Base-by-base conservation (phyloP, 2,113 vertebrate genomes). In the Lates calcarifer region DNA sequence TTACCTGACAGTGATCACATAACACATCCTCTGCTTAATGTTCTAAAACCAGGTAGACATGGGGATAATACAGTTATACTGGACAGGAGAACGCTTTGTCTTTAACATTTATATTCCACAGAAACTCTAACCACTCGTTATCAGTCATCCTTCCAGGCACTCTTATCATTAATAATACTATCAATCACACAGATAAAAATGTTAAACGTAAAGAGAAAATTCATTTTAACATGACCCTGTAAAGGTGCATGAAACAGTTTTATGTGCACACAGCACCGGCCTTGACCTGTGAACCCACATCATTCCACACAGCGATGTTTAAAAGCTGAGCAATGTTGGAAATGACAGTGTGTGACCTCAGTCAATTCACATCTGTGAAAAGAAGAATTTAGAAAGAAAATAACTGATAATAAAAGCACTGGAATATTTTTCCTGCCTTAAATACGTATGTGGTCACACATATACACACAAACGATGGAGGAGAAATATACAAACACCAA, bases 391-490 rank as follows among this genome's bases (percentile, higher is more conserved):
- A 24, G 60, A 24, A 39, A 31, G 63, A 49, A 39, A 47, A 55
- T 60, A 53, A 31, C 5, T 24, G 28, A 66, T 9, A 56, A 26
- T 39, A 31, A 49, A 56, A 33, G 67, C 28, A 47, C n/a, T 60
- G 24, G 29, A 78, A 53, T 61, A 55, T 26, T 55, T 26, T 29
- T 61, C 47, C 61, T 35, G 24, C 43, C 35, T 71, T 81, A 73
- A 75, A 74, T 84, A 76, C 82, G 51, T 61, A 69, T 82, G 66
- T n/a, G 29, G 13, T 82, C 35, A 35, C 15, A 68, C 33, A 67
- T 15, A 24, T 20, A 39, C 29, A 58, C 35, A 45, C 24, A 24
- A 1, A 5, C 57, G 13, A 51, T 17, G 13, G 53, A 47, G 17
- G 22, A 61, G 43, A 39, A 60, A 58, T 62, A 69, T 51, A 66